Conservation (phyloP, 2,888 invertebrate genomes). For the Trissolcus brochymenae region DNA sequence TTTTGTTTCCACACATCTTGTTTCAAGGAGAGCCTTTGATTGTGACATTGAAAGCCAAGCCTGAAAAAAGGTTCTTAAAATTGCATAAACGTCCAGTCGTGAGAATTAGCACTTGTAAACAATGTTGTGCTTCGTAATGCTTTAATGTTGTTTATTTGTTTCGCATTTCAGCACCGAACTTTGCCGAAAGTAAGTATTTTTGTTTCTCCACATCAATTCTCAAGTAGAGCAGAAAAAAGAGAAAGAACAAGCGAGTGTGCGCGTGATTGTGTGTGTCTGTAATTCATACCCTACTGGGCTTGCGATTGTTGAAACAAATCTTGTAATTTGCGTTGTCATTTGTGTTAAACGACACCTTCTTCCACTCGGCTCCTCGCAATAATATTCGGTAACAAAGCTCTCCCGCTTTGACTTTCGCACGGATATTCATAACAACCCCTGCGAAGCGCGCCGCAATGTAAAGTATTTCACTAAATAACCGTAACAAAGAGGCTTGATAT, state of each 20-base stretch:
- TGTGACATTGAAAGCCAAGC: conserved; percentile 15
- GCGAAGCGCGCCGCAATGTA: conserved; percentile 38
- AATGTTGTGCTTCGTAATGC: conserved; percentile 58
- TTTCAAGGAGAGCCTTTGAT: not conserved
- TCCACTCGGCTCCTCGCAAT: conserved; percentile 56
- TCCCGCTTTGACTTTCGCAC: conserved; percentile 46
- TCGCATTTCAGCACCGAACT: conserved; percentile 59
- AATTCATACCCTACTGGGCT: conserved; percentile 24
- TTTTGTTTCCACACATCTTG: not conserved
- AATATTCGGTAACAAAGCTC: conserved; percentile 51
- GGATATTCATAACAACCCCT: conserved; percentile 43
- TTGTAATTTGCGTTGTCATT: conserved; percentile 49
- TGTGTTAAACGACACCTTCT: conserved; percentile 56
- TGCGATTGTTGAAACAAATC: conserved; percentile 50
- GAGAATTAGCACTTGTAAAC: conserved; percentile 51
- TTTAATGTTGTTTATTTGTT: conserved; percentile 58
- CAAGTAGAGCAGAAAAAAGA: conserved; percentile 36
- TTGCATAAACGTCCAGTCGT: conserved; percentile 35
- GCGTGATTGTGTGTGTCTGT: conserved; percentile 35
- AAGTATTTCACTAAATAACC: conserved; percentile 48
- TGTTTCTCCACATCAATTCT: conserved; percentile 34
- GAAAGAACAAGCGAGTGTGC: conserved; percentile 8
- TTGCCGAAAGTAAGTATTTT: conserved; percentile 59
- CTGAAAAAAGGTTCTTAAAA: conserved; percentile 4
- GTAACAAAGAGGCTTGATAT: conserved; percentile 50